These are phyloP conservation scores for Onychostoma macrolepis DNA, from an alignment of 2,113 vertebrate species.

Conservation along the genomic window DNA sequence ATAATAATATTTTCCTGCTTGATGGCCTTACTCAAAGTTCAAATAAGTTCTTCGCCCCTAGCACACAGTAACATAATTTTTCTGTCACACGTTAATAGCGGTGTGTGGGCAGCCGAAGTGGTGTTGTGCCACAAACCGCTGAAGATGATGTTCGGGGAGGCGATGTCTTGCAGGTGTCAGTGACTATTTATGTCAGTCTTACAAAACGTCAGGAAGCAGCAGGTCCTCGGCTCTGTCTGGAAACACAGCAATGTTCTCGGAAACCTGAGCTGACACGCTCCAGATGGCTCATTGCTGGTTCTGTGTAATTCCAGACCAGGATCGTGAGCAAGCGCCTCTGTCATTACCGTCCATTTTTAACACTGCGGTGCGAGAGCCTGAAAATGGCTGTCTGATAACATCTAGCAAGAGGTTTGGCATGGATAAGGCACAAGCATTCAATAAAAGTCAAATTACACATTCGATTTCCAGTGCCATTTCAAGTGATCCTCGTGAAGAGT, in stretches of 20 bases:
- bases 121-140: conserved; percentile 29
- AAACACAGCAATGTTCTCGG: not conserved
- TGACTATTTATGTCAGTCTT: conserved; percentile 42
- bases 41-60: not conserved
- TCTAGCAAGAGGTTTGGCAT: not conserved
- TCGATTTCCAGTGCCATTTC: conserved; percentile 8
- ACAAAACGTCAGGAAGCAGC: conserved; percentile 32
- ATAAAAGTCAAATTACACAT: conserved; percentile 28
- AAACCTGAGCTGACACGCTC: conserved; percentile 19
- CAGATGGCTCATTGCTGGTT: conserved; percentile 46
- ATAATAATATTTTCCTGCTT: not conserved
- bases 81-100: not conserved
- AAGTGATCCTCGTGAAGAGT: conserved; percentile 13
- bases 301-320: conserved; percentile 20
- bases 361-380: not conserved
- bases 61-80: conserved; percentile 12
- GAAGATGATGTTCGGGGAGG: conserved; percentile 18
- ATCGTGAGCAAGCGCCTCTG: not conserved
- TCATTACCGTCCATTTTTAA: conserved; percentile 41
- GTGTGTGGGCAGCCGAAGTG: conserved; percentile 19
- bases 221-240: conserved; percentile 22
- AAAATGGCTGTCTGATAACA: conserved; percentile 22
- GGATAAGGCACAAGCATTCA: conserved; percentile 23
- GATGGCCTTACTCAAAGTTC: not conserved
- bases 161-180: conserved; percentile 21